These are phyloP conservation scores for Penaeus monodon DNA, from an alignment of 2,888 invertebrate genomes.

Conservation along the genomic window DNA sequence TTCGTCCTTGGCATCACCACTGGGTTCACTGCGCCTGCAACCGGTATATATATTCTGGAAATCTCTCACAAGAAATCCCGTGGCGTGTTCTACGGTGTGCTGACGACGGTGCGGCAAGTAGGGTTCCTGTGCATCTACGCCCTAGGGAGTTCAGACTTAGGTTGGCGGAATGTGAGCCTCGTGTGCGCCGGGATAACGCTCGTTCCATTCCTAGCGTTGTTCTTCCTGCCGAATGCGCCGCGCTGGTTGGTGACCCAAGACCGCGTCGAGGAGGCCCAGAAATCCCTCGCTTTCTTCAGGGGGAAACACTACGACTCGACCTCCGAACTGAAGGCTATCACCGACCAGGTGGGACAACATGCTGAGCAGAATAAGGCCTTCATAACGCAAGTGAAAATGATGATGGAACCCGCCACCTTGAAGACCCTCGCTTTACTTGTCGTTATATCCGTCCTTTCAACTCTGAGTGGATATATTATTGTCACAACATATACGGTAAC, in stretches of 20 bases:
- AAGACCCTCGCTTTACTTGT: not conserved
- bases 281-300: not conserved
- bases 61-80: conserved; percentile 9
- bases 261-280: not conserved
- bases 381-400: not conserved
- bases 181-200: not conserved
- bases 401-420: not conserved
- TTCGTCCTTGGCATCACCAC: not conserved
- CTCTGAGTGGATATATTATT: no score
- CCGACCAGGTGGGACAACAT: not conserved
- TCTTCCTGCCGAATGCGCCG: conserved; percentile 6
- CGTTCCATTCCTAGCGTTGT: not conserved
- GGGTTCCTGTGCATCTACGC: not conserved
- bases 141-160: not conserved
- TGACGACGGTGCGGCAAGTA: not conserved
- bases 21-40: not conserved
- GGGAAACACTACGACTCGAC: not conserved
- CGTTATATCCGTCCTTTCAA: no score
- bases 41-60: not conserved
- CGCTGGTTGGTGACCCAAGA: conserved; percentile 5
- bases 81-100: not conserved
- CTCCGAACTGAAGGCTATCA: not conserved
- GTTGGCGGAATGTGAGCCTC: conserved; percentile 5
- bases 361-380: not conserved
- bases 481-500: no score